Conservation (phyloP, 2,113 vertebrate species). For the Leucosticte australis region DNA sequence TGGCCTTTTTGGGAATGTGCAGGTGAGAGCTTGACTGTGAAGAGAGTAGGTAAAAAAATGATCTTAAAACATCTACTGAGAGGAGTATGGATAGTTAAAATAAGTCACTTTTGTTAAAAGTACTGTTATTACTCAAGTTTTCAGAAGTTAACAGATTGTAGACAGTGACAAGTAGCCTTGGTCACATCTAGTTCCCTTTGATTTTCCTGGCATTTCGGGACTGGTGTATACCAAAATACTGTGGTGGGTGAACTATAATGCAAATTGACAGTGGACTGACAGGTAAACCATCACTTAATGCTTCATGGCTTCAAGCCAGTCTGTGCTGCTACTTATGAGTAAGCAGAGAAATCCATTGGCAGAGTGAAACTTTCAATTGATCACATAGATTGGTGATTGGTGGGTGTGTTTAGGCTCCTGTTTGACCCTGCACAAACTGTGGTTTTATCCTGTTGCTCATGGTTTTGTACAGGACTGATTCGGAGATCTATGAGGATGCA, state of each 20-base stretch:
- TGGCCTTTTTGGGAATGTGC: not conserved
- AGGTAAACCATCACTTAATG: not conserved
- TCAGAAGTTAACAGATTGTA: not conserved
- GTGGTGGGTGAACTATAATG: not conserved
- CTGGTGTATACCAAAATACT: not conserved
- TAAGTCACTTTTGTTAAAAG: not conserved
- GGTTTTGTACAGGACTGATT: constrained; percentile 86
- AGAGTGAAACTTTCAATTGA: not conserved
- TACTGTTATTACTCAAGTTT: not conserved
- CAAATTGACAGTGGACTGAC: not conserved
- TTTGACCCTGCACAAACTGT: not conserved
- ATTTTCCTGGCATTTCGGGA: not conserved
- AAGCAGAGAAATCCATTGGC: not conserved
- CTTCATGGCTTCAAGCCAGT: not conserved
- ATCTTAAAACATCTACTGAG: not conserved
- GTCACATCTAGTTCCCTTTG: not conserved
- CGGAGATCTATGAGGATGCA: constrained; percentile 97
- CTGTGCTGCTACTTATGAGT: not conserved
- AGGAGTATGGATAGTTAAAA: not conserved
- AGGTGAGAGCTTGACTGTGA: not conserved
- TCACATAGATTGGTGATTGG: not conserved
- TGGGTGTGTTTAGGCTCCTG: not conserved
- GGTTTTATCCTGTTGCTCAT: not conserved
- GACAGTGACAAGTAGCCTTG: not conserved
- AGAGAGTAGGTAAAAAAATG: not conserved